Percentiles rank a stretch among this genome's conserved stretches.
Conservation (phyloP, 1,140 invertebrate species). For the Onthophagus taurus region DNA sequence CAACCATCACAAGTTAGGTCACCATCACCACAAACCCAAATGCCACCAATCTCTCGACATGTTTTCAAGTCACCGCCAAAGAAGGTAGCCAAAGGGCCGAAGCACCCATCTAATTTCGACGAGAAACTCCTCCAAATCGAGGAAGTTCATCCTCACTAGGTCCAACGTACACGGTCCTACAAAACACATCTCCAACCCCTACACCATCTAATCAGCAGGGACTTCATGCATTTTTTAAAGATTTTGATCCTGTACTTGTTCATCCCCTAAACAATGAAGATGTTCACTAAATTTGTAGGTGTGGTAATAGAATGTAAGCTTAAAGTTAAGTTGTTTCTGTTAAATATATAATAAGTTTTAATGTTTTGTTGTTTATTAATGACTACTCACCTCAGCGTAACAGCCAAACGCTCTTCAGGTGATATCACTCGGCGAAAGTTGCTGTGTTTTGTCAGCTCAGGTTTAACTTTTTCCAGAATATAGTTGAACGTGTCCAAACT, state of each 20-base stretch:
- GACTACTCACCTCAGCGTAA: constrained; percentile 12
- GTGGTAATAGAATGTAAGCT: not conserved
- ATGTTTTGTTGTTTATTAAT: not conserved
- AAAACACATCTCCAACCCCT: too few species aligned
- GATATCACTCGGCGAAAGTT: constrained; percentile 12
- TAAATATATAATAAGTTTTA: constrained; percentile 7
- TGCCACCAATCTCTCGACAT: too few species aligned
- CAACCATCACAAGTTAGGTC: too few species aligned
- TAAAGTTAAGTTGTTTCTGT: constrained; percentile 11
- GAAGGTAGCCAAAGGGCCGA: not conserved
- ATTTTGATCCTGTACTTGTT: not conserved
- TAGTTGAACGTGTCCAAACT: constrained; percentile 11
- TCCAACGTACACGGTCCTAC: too few species aligned
- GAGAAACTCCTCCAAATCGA: too few species aligned
- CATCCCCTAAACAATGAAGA: constrained; percentile 7
- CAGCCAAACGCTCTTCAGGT: constrained; percentile 14
- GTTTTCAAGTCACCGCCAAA: constrained; percentile 1
- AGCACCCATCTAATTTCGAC: not conserved
- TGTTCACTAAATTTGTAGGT: not conserved
- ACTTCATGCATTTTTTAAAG: not conserved
- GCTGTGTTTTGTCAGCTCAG: not conserved
- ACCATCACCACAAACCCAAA: too few species aligned
- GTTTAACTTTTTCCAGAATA: constrained; percentile 7
- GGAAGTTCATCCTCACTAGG: too few species aligned
- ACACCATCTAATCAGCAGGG: too few species aligned